Percentiles rank a stretch among this genome's conserved stretches.
These are phyloP conservation scores for Pterostichus madidus DNA, from an alignment of 2,888 invertebrate species.

Conservation along the genomic window DNA sequence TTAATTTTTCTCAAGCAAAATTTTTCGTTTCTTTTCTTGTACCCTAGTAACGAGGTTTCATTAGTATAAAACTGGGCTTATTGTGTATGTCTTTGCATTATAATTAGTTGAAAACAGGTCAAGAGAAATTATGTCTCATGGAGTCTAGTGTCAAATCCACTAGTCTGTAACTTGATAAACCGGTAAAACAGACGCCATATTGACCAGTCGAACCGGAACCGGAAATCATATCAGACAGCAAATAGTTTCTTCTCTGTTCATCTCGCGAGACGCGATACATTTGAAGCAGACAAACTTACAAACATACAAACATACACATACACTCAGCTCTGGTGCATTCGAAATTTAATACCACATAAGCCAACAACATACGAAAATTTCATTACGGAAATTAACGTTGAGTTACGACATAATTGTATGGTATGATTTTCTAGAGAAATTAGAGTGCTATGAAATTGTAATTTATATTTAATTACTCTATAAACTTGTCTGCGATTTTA, in stretches of 20 bases:
- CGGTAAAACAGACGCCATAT: background rate
- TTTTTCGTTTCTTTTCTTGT: too few species aligned
- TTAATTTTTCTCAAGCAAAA: too few species aligned
- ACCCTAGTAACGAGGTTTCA: too few species aligned
- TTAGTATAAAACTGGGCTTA: too few species aligned
- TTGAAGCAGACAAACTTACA: background rate
- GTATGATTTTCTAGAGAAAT: constrained; percentile 31
- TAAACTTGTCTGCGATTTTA: too few species aligned
- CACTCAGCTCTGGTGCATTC: background rate
- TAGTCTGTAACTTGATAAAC: too few species aligned
- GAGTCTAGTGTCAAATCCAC: too few species aligned
- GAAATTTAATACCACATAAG: constrained; percentile 42
- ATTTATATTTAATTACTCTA: constrained; percentile 27
- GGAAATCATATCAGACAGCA: constrained; percentile 29
- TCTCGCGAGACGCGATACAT: background rate
- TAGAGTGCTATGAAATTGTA: constrained; percentile 46
- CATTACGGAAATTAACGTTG: constrained; percentile 41
- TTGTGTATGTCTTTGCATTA: too few species aligned
- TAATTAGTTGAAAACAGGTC: too few species aligned
- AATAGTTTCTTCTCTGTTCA: constrained; percentile 45
- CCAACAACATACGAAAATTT: constrained; percentile 49
- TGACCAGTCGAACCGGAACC: background rate
- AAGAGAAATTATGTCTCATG: too few species aligned
- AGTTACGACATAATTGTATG: constrained; percentile 37
- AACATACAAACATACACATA: background rate